Base-by-base conservation (phyloP, 2,888 invertebrate genomes). In the Actias luna region DNA sequence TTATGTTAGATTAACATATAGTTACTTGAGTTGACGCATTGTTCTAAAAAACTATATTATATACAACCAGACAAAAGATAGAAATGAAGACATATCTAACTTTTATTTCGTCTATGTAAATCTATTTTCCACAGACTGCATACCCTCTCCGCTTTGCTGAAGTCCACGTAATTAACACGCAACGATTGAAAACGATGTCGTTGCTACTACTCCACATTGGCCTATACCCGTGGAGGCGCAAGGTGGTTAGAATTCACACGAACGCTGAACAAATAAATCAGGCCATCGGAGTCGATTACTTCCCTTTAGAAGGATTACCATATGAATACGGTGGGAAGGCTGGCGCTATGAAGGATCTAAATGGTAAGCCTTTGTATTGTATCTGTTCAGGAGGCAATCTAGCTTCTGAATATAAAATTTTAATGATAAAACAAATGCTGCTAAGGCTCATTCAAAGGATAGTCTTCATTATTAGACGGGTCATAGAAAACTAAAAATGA, bases 101-200 rank as follows among this genome's bases (percentile, higher is more conserved):
- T 33, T 33, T 33, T 4, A n/a, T n/a, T 39, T 39, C n/a, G 4
- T n/a, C 16, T n/a, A n/a, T 39, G n/a, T 16, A 36, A 16, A 36
- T 36, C 16, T 18, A 8, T 42, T 18, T 18, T 42, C 18, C 18
- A n/a, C 93, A 96, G 94, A 95, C 96, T 80, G 96, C 96, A 0
- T 97, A 97, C 79, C 97, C 97, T 0, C 95, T 96, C 0, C 96
- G 96, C 72, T 93, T 97, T 72, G 95, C 96, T 74, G 96, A 97
- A 84, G 95, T 97, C 55, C 97, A 97, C 82, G 95, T 97, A 7
- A 94, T 97, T 67, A 97, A 97, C 79, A 95, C 73, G 91, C 96
- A 64, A 70, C 96, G 79, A 90, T 95, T 78, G 94, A 97, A 84
- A 95, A 96, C 76, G 93, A 96, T 82, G 93, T 96, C 84, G 87